Conservation (phyloP, 2,888 invertebrate species). For the Caradrina clavipalpis region DNA sequence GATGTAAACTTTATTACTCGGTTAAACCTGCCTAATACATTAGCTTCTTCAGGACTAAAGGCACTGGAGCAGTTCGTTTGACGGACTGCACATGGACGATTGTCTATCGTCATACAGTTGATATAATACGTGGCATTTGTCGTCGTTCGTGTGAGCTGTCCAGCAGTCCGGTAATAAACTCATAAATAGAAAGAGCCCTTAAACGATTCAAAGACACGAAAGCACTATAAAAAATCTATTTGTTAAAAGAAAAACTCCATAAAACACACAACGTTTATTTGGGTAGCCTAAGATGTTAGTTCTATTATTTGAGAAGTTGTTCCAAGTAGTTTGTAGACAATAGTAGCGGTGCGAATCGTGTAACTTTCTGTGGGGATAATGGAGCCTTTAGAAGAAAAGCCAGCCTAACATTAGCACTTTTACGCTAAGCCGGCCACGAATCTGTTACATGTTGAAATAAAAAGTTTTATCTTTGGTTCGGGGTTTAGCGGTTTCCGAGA, state of each 20-base stretch:
- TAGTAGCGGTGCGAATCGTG: slow-evolving; percentile 43
- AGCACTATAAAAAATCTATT: slow-evolving; percentile 26
- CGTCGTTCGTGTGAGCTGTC: no score
- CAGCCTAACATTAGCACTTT: slow-evolving; percentile 64
- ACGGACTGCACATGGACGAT: no score
- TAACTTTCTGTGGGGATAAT: slow-evolving; percentile 57
- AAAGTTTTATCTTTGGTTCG: slow-evolving; percentile 51
- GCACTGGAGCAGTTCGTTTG: no score
- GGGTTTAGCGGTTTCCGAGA: slow-evolving; percentile 30
- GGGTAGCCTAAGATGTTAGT: slow-evolving; percentile 38
- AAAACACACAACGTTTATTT: slow-evolving; percentile 33
- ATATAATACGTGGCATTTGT: no score
- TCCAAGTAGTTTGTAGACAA: slow-evolving; percentile 55
- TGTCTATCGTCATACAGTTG: no score
- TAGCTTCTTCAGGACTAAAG: not conserved
- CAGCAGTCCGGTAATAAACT: no score
- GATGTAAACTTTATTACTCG: not conserved
- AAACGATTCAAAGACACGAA: not conserved
- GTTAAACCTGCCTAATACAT: not conserved
- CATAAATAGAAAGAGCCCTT: not conserved
- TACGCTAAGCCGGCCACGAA: slow-evolving; percentile 58
- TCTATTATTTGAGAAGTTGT: slow-evolving; percentile 48
- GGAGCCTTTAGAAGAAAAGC: slow-evolving; percentile 55
- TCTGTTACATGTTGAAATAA: slow-evolving; percentile 55
- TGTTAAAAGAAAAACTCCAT: slow-evolving; percentile 1